Base-by-base conservation (phyloP, 2,797 vertebrate genomes). In the Leuciscus waleckii region DNA sequence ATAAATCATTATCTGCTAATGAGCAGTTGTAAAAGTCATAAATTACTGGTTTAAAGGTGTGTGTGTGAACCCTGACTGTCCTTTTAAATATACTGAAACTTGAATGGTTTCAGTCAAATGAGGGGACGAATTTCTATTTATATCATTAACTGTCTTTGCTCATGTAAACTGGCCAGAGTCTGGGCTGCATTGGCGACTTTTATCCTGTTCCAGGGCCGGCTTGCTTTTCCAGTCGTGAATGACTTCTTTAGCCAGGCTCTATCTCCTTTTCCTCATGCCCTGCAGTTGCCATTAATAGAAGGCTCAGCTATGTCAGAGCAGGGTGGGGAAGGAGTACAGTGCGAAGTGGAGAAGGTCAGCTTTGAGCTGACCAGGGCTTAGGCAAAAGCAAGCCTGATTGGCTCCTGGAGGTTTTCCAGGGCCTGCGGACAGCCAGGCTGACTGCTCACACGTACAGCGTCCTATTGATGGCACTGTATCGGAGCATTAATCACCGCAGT, bases 281-380 rank as follows among this genome's bases (percentile, higher is more conserved):
- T 26, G 79, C 68, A 29, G 68, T 83, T 87, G 49, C 85, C 81
- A 86, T 89, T 86, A 89, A 87, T 85, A 85, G 81, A 71, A 65
- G 21, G 56, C 81, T 86, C 86, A 88, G 82, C 77, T 82, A 85
- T 84, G 78, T 80, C 67, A 79, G 70, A 74, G 43, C 7, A 56
- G 46, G 82, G 74, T 71, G 80, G 61, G 74, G 67, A 81, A 79
- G 67, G 68, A 79, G 83, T 79, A 29, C 51, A 61, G 68, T 75
- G 79, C 2, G 69, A 77, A 75, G 54, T 70, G 83, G 56, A 87
- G 65, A 84, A 85, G 79, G 85, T 65, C 79, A 77, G 61, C 86
- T 70, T 73, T 58, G 70, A 69, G 68, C 63, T 77, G 82, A 87
- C 81, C 81, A 19, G 54, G 83, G 81, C 26, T 68, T 67, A 63